Evolutionary conservation across 92 coral and sea anemone genomes (phyloP).

Genomic region (Ricordea florida): DNA sequence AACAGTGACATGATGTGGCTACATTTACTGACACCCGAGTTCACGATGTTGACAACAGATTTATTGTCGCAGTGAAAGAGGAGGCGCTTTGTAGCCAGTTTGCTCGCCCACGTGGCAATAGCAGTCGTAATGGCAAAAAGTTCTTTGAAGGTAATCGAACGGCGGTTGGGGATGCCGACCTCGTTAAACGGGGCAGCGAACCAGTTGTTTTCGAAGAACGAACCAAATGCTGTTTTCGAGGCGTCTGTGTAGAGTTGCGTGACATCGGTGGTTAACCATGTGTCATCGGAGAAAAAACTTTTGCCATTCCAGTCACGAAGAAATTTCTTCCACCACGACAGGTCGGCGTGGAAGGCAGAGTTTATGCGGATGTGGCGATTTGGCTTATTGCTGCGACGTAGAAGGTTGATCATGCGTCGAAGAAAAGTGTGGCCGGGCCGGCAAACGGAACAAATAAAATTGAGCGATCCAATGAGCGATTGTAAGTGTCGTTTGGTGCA

Average conservation of each 20-base stretch:
- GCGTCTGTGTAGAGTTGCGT: background rate
- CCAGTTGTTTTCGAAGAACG: background rate
- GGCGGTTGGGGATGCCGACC: background rate
- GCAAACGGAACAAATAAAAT: background rate
- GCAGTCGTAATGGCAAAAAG: background rate
- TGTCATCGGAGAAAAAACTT: background rate
- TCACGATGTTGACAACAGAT: background rate
- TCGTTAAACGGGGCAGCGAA: background rate
- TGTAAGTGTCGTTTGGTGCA: background rate
- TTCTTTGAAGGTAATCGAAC: background rate
- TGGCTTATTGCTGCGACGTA: background rate
- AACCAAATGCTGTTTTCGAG: background rate
- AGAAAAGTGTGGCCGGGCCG: background rate
- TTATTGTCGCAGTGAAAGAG: background rate
- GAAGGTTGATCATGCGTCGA: background rate
- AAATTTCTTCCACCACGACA: background rate
- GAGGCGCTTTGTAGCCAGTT: background rate
- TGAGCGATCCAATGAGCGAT: background rate
- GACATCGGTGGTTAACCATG: too few relatives aligned
- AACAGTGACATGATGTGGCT: background rate
- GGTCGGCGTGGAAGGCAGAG: background rate
- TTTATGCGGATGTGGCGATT: background rate
- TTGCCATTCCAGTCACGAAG: background rate
- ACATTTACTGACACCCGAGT: background rate
- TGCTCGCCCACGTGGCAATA: background rate